Evolutionary conservation across 2,797 vertebrate species (phyloP).

Genomic region (Anolis apletophallus): DNA sequence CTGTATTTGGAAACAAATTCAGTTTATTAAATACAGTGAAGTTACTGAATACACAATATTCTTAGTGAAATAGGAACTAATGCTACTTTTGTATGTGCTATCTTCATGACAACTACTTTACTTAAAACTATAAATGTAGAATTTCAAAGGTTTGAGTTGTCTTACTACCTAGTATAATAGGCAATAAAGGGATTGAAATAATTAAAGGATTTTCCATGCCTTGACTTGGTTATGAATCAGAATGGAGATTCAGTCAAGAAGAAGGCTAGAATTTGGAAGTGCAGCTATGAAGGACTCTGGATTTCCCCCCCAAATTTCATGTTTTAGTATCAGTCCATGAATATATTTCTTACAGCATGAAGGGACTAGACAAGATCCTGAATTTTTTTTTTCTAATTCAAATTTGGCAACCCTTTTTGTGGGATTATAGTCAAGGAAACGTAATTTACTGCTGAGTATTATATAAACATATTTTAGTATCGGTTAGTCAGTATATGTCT

Average conservation of each 20-base stretch:
- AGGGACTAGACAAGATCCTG: too few species aligned
- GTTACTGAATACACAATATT: background rate
- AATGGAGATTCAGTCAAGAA: too few species aligned
- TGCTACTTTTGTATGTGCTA: background rate
- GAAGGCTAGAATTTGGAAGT: too few species aligned
- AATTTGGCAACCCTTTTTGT: too few species aligned
- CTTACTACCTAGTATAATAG: background rate
- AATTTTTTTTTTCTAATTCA: too few species aligned
- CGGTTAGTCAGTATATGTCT: background rate
- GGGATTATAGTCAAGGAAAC: background rate
- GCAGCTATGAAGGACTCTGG: too few species aligned
- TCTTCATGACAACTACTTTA: background rate
- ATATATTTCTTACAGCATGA: too few species aligned
- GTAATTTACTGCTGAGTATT: background rate
- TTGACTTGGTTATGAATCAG: too few species aligned
- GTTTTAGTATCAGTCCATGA: too few species aligned
- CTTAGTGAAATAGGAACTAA: background rate
- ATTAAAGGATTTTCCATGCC: too few species aligned
- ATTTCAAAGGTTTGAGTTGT: background rate
- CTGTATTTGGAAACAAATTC: background rate
- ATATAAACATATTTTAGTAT: background rate
- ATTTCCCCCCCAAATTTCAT: too few species aligned
- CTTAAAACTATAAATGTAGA: background rate
- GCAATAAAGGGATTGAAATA: too few species aligned
- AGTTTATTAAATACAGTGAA: background rate